A percentile compares a stretch with the other conserved stretches of the same genome.
Conservation (phyloP, 2,888 invertebrate species). For the Enchytraeus crypticus region DNA sequence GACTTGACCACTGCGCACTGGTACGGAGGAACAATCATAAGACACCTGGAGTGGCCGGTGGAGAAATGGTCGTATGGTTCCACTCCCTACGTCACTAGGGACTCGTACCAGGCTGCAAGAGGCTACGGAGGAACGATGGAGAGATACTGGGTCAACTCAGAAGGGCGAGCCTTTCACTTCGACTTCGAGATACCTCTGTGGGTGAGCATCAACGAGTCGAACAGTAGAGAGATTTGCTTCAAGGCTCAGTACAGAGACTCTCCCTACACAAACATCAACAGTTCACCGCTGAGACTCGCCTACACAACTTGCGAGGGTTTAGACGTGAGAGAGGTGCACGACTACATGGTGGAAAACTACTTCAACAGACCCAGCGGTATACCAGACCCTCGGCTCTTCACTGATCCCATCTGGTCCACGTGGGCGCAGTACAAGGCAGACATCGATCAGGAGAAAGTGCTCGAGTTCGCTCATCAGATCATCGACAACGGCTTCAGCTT, state of each 20-base stretch:
- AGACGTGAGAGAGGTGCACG: constrained; percentile 59
- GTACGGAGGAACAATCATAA: constrained; percentile 77
- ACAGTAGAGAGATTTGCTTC: constrained; percentile 50
- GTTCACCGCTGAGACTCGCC: constrained; percentile 29
- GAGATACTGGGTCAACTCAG: constrained; percentile 58
- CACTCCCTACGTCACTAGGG: constrained; percentile 33
- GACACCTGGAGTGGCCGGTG: constrained; percentile 72
- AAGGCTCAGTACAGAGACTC: neutral
- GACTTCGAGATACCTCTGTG: constrained; percentile 63
- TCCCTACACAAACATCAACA: constrained; percentile 5
- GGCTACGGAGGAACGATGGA: constrained; percentile 5
- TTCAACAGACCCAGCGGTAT: constrained; percentile 58
- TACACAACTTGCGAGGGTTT: constrained; percentile 59
- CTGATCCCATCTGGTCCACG: constrained; percentile 77
- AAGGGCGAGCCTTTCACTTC: constrained; percentile 60
- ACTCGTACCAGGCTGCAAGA: neutral
- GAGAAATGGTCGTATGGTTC: constrained; percentile 49
- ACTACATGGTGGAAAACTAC: constrained; percentile 53
- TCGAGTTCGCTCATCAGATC: constrained; percentile 29
- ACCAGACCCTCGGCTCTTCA: constrained; percentile 64
- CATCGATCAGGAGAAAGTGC: constrained; percentile 55
- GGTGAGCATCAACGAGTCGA: constrained; percentile 63
- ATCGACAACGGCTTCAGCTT: constrained; percentile 29
- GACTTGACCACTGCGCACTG: constrained; percentile 51
- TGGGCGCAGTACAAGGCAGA: constrained; percentile 67